Evolutionary conservation across 1,140 invertebrate genomes (phyloP).

Genomic region (Leptinotarsa defecta): DNA sequence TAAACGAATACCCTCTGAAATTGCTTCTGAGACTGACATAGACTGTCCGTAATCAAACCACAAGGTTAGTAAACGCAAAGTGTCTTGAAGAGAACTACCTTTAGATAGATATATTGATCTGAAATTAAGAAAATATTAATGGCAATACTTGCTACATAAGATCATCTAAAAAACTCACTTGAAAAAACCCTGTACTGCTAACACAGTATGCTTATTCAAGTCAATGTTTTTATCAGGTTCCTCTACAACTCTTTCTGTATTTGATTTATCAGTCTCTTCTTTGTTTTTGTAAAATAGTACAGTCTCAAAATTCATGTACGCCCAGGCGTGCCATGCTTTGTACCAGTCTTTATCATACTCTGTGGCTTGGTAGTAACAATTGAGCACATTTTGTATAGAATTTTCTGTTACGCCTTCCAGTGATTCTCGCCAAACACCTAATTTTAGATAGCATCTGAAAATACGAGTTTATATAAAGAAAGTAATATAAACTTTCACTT

Average conservation of each 20-base stretch:
- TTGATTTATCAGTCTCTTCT: slow-evolving; percentile 54
- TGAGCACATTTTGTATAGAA: slow-evolving; percentile 81
- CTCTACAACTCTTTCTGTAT: slow-evolving; percentile 49
- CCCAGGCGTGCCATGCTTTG: slow-evolving; percentile 98
- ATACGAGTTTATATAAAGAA: neutral
- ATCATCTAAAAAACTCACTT: slow-evolving; percentile 40
- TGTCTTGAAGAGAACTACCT: slow-evolving; percentile 97
- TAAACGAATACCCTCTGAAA: slow-evolving; percentile 87
- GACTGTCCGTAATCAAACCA: slow-evolving; percentile 97
- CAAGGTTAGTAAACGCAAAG: slow-evolving; percentile 86
- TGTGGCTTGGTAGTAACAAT: slow-evolving; percentile 86
- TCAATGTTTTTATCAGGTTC: slow-evolving; percentile 55
- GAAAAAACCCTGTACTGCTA: slow-evolving; percentile 90
- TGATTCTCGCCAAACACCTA: slow-evolving; percentile 89
- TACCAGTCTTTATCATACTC: slow-evolving; percentile 88
- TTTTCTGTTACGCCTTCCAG: slow-evolving; percentile 77
- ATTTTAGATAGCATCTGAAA: slow-evolving; percentile 80
- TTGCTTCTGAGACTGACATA: slow-evolving; percentile 90
- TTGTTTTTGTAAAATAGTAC: slow-evolving; percentile 88
- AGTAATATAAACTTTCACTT: neutral
- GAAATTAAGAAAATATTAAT: slow-evolving; percentile 27
- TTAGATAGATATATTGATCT: slow-evolving; percentile 90
- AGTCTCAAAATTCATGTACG: slow-evolving; percentile 97
- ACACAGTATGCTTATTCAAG: slow-evolving; percentile 82
- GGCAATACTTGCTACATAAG: neutral